These are phyloP conservation scores for Hoplostethus mediterraneus DNA, from an alignment of 2,797 vertebrate genomes.

Conservation along the genomic window DNA sequence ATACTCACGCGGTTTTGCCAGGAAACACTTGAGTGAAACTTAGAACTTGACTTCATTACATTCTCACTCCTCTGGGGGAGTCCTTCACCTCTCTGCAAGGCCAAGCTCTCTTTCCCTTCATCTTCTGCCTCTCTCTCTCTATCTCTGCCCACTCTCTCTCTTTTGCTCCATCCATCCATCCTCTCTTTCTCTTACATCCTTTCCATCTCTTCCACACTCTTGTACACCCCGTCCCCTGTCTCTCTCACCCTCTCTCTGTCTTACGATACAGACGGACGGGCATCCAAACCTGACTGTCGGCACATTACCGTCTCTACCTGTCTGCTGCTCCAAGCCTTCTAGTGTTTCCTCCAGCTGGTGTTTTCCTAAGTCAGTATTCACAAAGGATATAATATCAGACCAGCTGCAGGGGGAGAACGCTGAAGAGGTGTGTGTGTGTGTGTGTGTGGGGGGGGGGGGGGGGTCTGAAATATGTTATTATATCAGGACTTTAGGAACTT, in stretches of 20 bases:
- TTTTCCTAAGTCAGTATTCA: constrained; percentile 54
- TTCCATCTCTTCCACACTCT: neutral
- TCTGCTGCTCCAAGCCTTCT: constrained; percentile 51
- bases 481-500: no score
- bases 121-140: neutral
- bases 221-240: neutral
- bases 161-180: neutral
- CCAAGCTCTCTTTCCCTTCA: constrained; percentile 12
- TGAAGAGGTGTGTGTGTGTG: no score
- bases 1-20: constrained; percentile 47
- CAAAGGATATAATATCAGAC: constrained; percentile 52
- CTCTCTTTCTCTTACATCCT: neutral
- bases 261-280: constrained; percentile 43
- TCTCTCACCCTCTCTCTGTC: neutral
- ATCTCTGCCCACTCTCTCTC: constrained; percentile 2
- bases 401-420: constrained; percentile 28
- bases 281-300: constrained; percentile 48
- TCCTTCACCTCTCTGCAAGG: constrained; percentile 47
- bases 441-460: neutral
- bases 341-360: constrained; percentile 45
- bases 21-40: constrained; percentile 70
- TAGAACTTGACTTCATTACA: constrained; percentile 55
- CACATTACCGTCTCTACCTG: constrained; percentile 54
- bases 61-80: constrained; percentile 53
- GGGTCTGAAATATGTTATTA: no score